phyloP scores from a whole-genome alignment of 2,888 invertebrate species.

The Daptonema setosum region DNA sequence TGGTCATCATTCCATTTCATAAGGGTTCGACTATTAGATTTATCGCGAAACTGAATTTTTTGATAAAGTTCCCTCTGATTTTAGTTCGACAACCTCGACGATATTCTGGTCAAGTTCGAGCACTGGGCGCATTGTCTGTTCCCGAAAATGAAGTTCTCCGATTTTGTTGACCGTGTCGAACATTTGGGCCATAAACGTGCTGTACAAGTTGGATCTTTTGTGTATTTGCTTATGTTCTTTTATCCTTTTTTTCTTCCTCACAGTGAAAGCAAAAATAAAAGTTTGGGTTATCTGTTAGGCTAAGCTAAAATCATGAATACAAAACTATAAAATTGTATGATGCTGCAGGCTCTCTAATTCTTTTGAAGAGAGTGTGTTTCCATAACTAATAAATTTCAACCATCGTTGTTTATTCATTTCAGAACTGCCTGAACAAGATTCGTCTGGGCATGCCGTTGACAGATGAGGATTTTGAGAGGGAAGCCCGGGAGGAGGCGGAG shows the following conservation, averaged over 20 bases:
- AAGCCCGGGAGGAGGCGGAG: not conserved
- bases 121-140: constrained; percentile 82
- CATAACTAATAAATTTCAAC: too few species aligned
- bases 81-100: constrained; percentile 53
- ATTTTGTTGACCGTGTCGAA: constrained; percentile 55
- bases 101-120: constrained; percentile 56
- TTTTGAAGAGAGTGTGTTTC: too few species aligned
- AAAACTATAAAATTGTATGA: too few species aligned
- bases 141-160: constrained; percentile 67
- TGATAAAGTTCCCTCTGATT: constrained; percentile 1
- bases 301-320: too few species aligned
- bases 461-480: constrained; percentile 9
- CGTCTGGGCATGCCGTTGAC: constrained; percentile 10
- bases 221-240: not conserved
- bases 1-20: not conserved
- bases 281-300: too few species aligned
- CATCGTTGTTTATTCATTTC: too few species aligned
- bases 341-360: too few species aligned
- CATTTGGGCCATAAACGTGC: constrained; percentile 57
- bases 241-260: not conserved
- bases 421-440: constrained; percentile 9
- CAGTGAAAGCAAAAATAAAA: too few species aligned
- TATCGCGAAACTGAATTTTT: not conserved
- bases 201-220: constrained; percentile 41
- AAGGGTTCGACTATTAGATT: not conserved